phyloP scores from a whole-genome alignment of 2,113 vertebrate genomes.

The Cariama cristata region DNA sequence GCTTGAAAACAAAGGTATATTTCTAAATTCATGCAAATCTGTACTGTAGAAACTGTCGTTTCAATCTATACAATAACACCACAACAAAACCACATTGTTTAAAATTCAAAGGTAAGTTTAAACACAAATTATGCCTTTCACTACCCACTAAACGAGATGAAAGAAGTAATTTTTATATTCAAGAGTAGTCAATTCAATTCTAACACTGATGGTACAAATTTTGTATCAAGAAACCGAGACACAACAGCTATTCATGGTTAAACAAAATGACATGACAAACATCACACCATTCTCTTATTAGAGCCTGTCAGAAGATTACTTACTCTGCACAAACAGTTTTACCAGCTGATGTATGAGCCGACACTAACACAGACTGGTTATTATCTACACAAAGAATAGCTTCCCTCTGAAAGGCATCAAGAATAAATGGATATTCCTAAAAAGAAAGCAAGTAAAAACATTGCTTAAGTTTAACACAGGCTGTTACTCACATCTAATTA shows the following conservation, averaged over 20 bases:
- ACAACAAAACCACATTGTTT: neutral
- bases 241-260: neutral
- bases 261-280: neutral
- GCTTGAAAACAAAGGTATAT: neutral
- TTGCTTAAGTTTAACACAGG: neutral
- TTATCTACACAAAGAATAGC: slow-evolving; percentile 97
- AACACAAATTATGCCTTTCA: neutral
- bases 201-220: neutral
- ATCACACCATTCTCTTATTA: neutral
- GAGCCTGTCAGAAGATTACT: slow-evolving; percentile 68
- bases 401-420: slow-evolving; percentile 97
- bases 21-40: neutral
- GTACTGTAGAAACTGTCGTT: neutral
- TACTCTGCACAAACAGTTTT: slow-evolving; percentile 99
- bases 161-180: neutral
- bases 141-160: neutral
- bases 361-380: slow-evolving; percentile 96
- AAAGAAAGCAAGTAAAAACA: slow-evolving; percentile 15
- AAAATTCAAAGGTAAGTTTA: neutral
- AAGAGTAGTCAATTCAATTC: neutral
- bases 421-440: slow-evolving; percentile 95
- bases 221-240: neutral
- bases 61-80: neutral
- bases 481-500: neutral
- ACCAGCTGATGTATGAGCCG: slow-evolving; percentile 97